A percentile compares a stretch with the other conserved stretches of the same genome.
Evolutionary conservation across 2,797 vertebrate species (phyloP).

Genomic region (Psittacula echo): DNA sequence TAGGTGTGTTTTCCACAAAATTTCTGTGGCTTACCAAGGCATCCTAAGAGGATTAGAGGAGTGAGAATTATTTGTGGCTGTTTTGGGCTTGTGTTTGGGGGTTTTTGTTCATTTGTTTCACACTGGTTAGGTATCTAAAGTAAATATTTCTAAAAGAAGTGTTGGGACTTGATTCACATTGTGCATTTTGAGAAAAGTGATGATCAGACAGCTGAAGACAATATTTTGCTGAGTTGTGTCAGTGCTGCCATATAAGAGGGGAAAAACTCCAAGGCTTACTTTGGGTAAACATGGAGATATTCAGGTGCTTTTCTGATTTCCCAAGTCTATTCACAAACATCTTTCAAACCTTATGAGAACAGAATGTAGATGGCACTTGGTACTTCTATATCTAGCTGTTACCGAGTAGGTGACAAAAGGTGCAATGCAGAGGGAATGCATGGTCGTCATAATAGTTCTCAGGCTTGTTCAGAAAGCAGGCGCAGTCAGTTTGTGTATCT

Average conservation of each 20-base stretch:
- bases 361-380: background rate
- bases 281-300: background rate
- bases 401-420: background rate
- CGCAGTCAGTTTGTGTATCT: background rate
- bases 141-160: background rate
- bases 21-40: background rate
- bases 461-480: background rate
- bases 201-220: background rate
- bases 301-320: background rate
- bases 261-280: background rate
- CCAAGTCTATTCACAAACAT: background rate
- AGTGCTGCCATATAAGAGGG: background rate
- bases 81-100: background rate
- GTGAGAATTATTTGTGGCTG: background rate
- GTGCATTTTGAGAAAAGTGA: background rate
- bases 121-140: background rate
- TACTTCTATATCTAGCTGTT: background rate
- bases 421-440: too few species aligned
- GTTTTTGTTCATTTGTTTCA: background rate
- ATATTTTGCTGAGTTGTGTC: background rate
- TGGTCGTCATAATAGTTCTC: background rate
- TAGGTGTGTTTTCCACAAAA: background rate
- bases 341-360: background rate
- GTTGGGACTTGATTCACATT: background rate
- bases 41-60: background rate